These are phyloP conservation scores for Drosophila sucinea DNA, from an alignment of 1,140 invertebrate species.

Conservation along the genomic window DNA sequence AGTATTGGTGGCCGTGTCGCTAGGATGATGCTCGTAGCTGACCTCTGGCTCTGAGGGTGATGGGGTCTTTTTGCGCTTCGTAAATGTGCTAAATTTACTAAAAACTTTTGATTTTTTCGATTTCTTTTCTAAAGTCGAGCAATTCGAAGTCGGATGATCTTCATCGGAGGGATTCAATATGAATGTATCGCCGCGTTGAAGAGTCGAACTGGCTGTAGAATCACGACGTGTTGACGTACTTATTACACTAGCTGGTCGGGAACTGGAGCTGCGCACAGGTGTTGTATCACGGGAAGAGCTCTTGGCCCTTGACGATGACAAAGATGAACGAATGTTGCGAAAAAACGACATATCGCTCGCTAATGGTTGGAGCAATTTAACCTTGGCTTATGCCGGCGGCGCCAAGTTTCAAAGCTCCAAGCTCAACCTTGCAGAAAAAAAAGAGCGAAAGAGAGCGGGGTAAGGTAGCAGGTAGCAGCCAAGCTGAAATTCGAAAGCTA, in stretches of 20 bases:
- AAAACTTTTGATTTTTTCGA: slow-evolving; percentile 80
- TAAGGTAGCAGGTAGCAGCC: slow-evolving; percentile 7
- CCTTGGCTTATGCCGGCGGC: slow-evolving; percentile 24
- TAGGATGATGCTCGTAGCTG: slow-evolving; percentile 77
- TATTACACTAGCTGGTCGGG: slow-evolving; percentile 70
- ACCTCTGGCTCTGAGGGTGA: slow-evolving; percentile 53
- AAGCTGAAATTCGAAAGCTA: neutral
- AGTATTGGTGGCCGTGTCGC: slow-evolving; percentile 77
- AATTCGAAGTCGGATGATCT: slow-evolving; percentile 50
- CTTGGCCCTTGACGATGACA: slow-evolving; percentile 71
- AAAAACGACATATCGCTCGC: slow-evolving; percentile 74
- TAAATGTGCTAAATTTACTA: slow-evolving; percentile 79
- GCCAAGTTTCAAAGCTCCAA: slow-evolving; percentile 28
- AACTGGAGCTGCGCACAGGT: slow-evolving; percentile 59
- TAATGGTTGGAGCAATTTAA: slow-evolving; percentile 24
- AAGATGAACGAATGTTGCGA: slow-evolving; percentile 75
- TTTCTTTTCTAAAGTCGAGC: slow-evolving; percentile 74
- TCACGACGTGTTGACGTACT: slow-evolving; percentile 56
- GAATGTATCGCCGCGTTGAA: slow-evolving; percentile 77
- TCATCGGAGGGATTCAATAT: slow-evolving; percentile 65
- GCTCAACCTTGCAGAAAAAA: slow-evolving; percentile 29
- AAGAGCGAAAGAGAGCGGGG: slow-evolving; percentile 21
- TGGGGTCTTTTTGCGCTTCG: slow-evolving; percentile 77
- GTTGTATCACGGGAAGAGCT: slow-evolving; percentile 77
- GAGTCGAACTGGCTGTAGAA: slow-evolving; percentile 59